Evolutionary conservation across 2,797 vertebrate species (phyloP), one percentile per base, ranked within the genome.

Genomic region (Acanthiza pusilla): DNA sequence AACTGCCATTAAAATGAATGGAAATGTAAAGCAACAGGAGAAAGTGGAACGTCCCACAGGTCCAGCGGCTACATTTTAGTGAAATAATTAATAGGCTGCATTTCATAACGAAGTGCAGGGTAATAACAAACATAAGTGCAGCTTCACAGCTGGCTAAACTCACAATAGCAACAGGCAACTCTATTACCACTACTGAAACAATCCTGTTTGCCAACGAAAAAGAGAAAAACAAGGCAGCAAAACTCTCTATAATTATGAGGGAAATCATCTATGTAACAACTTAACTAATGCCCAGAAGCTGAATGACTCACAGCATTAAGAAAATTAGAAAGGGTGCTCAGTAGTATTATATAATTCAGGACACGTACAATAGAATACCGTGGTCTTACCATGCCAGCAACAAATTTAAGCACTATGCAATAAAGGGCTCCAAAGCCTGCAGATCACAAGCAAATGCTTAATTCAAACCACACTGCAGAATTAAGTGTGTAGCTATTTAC

Each of bases 261-360:
- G 85, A 97, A 97, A 96, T 96, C 88, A 95, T 97, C 94, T 97
- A 94, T 96, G 94, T 97, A 97, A 96, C 96, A 96, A 94, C 83
- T 95, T 96, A 96, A 94, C 94, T 94, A 96, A 96, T 95, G 91
- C 96, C 96, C 85, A 93, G 93, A 89, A 93, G 92, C 94, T 3
- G 36, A 91, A 95, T 93, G 92, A 96, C 74, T 96, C 92, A 96
- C 71, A 90, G 83, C 73, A 91, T 88, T 94, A 91, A 94, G 94
- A 88, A 97, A 96, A 93, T 93, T 70, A 95, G 73, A 82, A 93
- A 93, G 92, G 73, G 92, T 91, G 85, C 85, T 94, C 94, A 88
- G 85, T 53, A 94, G 79, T 71, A 81, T 73, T 85, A 78, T 36
- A 34, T 43, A 89, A 95, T 95, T 91, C 95, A 89, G 91, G 73